Base-by-base conservation (phyloP, 2,113 vertebrate species). In the Rhinogobius similis region DNA sequence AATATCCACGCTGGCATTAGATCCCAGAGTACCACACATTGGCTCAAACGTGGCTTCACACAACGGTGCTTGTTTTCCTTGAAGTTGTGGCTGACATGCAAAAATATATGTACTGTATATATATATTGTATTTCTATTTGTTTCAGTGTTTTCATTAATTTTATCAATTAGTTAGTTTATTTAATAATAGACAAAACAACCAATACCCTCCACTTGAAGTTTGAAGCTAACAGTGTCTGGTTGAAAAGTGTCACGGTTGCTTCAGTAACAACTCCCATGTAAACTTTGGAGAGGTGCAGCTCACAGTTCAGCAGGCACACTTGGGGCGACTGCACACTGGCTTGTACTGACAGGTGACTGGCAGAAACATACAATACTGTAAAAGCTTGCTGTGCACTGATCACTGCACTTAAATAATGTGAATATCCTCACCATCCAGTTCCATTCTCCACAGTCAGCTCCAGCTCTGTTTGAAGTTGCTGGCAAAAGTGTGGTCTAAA, bases 301-400 rank as follows among this genome's bases (percentile, higher is more conserved):
- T 90, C 77, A 79, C 92, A 94, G 78, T 76, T 91, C 46, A 93
- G 77, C 65, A 99, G 91, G 77, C 96, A 97, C 0, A 77, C 93
- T 0, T 89, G 89, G 52, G 96, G 94, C 52, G 85, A 81, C 90
- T 96, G 96, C 6, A 99, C 91, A 67, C 95, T 94, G 8, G 95
- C 97, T 67, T 87, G 92, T 70, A 98, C 91, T 26, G 87, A 92
- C 65, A 99, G 87, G 77, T 94, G 88, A 84, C 98, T 99, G 89
- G 73, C 78, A 82, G 72, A 16, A 78, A 75, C 67, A 86, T 73
- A 78, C 81, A 84, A 39, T 36, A n/a, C n/a, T n/a, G n/a, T n/a
- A 23, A 1, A 27, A 20, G 21, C 4, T 26, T 55, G n/a, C 23
- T 1, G 0, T 26, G 14, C 21, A 26, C 50, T 23, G 16, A 52